phyloP scores from a whole-genome alignment of 2,113 vertebrate genomes.

The Hemibagrus wyckioides region DNA sequence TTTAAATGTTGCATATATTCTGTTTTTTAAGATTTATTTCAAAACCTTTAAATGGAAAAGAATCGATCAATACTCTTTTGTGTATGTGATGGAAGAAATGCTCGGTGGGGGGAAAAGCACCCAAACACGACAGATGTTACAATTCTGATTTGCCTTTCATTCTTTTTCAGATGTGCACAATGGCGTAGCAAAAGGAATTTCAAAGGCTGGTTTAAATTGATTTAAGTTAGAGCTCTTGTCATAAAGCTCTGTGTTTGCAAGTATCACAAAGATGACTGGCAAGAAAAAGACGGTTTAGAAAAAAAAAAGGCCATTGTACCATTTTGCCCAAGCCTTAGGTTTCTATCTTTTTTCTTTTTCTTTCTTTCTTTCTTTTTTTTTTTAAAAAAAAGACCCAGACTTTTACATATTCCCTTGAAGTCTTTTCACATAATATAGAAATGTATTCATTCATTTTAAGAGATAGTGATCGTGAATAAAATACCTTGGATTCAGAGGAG shows the following conservation, averaged over 20 bases:
- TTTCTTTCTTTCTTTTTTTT: neutral
- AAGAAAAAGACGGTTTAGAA: slow-evolving; percentile 43
- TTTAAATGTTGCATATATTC: slow-evolving; percentile 63
- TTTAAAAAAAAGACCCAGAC: slow-evolving; percentile 67
- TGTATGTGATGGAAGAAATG: slow-evolving; percentile 69
- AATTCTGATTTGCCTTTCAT: slow-evolving; percentile 75
- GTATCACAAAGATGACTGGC: slow-evolving; percentile 73
- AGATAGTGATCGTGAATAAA: slow-evolving; percentile 74
- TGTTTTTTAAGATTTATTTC: slow-evolving; percentile 65
- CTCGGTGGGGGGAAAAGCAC: slow-evolving; percentile 43
- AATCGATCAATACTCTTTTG: slow-evolving; percentile 78
- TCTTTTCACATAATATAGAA: slow-evolving; percentile 69
- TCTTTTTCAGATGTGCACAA: slow-evolving; percentile 74
- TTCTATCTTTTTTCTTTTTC: slow-evolving; percentile 47
- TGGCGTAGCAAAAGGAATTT: slow-evolving; percentile 76
- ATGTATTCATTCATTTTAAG: slow-evolving; percentile 53
- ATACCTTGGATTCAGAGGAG: slow-evolving; percentile 70
- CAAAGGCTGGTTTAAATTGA: slow-evolving; percentile 79
- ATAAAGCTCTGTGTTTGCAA: slow-evolving; percentile 75
- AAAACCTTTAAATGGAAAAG: slow-evolving; percentile 74
- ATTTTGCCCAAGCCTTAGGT: slow-evolving; percentile 68
- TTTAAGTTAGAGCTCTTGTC: slow-evolving; percentile 77
- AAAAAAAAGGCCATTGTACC: slow-evolving; percentile 73
- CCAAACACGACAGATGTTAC: slow-evolving; percentile 73
- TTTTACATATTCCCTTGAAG: slow-evolving; percentile 71